These are phyloP conservation scores for Oxystoma pomonae DNA, from an alignment of 2,888 invertebrate genomes.

Conservation along the genomic window DNA sequence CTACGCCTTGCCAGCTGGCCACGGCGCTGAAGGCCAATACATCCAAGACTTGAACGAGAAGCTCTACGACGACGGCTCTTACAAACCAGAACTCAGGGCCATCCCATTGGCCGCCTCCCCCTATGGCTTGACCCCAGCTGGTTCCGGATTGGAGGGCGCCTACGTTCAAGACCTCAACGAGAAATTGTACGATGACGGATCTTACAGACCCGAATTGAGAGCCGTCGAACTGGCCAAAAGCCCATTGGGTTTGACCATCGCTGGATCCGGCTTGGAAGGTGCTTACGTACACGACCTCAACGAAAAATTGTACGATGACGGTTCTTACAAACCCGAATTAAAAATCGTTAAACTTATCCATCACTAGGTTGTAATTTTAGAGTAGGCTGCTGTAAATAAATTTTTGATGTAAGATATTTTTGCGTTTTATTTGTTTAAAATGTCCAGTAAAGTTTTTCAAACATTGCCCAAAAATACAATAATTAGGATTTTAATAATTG, in stretches of 20 bases:
- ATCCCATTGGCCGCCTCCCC: constrained; percentile 30
- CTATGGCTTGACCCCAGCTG: constrained; percentile 29
- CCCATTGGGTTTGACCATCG: constrained; percentile 30
- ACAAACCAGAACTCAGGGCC: constrained; percentile 31
- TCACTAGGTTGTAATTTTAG: constrained; percentile 11
- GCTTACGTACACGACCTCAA: constrained; percentile 35
- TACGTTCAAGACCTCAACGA: constrained; percentile 34
- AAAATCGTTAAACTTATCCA: not conserved
- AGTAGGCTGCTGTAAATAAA: not conserved
- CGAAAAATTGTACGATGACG: constrained; percentile 39
- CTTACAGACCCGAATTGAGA: constrained; percentile 33
- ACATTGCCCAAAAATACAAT: too few relatives aligned
- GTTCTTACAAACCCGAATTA: constrained; percentile 34
- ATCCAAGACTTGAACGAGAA: constrained; percentile 32
- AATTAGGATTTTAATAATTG: too few relatives aligned
- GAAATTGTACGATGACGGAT: constrained; percentile 37
- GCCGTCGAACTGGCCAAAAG: constrained; percentile 28
- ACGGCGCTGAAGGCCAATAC: constrained; percentile 34
- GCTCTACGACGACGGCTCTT: constrained; percentile 37
- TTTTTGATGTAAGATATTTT: not conserved
- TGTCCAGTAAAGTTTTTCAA: too few relatives aligned
- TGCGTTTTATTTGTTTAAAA: not conserved
- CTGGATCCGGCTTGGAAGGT: constrained; percentile 36
- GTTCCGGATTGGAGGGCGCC: constrained; percentile 33
- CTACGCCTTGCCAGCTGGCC: constrained; percentile 20